These are phyloP conservation scores for Pavo muticus DNA, from an alignment of 2,113 vertebrate species.

Conservation along the genomic window DNA sequence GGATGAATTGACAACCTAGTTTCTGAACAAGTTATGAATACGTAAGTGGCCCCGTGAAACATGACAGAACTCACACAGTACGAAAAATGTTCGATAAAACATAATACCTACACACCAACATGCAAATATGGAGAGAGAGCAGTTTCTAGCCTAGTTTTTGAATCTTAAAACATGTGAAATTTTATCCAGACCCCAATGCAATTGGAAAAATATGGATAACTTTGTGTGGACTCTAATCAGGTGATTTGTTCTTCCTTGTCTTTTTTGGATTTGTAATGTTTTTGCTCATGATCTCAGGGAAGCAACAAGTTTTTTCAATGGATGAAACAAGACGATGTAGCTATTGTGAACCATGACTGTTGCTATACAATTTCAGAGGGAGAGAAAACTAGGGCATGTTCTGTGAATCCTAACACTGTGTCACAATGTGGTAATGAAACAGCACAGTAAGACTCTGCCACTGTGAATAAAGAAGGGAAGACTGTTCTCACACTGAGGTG, in stretches of 20 bases:
- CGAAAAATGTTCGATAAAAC: background rate
- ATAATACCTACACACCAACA: background rate
- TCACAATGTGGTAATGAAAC: slow-evolving; percentile 1
- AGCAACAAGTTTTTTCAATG: background rate
- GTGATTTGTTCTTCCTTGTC: background rate
- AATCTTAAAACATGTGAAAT: background rate
- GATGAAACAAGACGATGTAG: background rate
- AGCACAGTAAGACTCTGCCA: background rate
- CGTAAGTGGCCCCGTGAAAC: background rate
- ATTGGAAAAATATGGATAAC: background rate
- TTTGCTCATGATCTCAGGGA: background rate
- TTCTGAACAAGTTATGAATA: background rate
- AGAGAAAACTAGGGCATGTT: background rate
- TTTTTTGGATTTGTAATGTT: background rate
- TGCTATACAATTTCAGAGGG: background rate
- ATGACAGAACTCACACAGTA: background rate
- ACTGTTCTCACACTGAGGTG: background rate
- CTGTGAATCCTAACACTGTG: background rate
- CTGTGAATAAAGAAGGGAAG: background rate
- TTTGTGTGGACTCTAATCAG: background rate
- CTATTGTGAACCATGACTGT: background rate
- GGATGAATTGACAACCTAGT: background rate
- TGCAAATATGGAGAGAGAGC: background rate
- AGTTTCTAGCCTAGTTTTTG: background rate
- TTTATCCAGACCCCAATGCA: background rate